These are phyloP conservation scores for Caloenas nicobarica DNA, from an alignment of 2,113 vertebrate genomes.

Conservation along the genomic window DNA sequence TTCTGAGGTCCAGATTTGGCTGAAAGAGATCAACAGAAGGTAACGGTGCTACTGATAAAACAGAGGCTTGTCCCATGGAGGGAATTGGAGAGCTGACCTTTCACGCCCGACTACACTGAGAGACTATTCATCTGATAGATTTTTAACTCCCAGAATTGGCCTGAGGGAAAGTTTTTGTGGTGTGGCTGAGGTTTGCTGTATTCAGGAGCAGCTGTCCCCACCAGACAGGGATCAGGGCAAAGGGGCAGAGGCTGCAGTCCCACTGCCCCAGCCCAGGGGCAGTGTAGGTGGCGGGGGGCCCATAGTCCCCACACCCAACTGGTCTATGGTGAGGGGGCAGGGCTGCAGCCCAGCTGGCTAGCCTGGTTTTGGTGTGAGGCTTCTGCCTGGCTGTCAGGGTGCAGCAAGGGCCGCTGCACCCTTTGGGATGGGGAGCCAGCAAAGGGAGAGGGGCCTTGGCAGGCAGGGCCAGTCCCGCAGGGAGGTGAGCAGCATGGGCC, in stretches of 20 bases:
- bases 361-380: not conserved
- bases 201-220: fast-evolving
- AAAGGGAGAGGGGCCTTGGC: no score
- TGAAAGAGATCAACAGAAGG: constrained; percentile 76
- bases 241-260: not conserved
- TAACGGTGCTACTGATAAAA: constrained; percentile 39
- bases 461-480: not conserved
- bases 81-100: not conserved
- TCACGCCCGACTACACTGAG: fast-evolving
- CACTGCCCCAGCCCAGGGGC: not conserved
- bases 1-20: constrained; percentile 72
- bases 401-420: fast-evolving
- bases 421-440: not conserved
- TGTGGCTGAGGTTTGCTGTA: not conserved
- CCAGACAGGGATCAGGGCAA: not conserved
- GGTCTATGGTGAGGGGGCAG: not conserved
- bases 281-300: not conserved
- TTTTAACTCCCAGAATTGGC: not conserved
- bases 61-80: not conserved
- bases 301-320: fast-evolving
- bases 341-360: not conserved
- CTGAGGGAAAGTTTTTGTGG: not conserved
- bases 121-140: not conserved
- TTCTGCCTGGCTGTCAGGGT: not conserved
- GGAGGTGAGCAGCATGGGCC: not conserved